phyloP scores from a whole-genome alignment of 2,888 invertebrate species.

The Tenthredo distinguenda region DNA sequence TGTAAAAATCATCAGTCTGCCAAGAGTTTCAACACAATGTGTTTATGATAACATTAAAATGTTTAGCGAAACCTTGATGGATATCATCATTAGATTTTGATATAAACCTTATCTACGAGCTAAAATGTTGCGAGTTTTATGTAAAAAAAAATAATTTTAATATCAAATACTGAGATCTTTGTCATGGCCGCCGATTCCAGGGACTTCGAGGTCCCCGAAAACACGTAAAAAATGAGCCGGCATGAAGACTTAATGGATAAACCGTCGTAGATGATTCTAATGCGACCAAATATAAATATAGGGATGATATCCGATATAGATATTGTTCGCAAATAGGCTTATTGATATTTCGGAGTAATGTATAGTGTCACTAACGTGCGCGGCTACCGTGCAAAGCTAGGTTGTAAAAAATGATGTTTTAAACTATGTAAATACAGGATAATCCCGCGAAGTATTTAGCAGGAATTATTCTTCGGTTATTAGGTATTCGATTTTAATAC shows the following conservation, averaged over 20 bases:
- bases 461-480: slow-evolving; percentile 17
- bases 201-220: background rate
- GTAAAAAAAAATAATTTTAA: background rate
- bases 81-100: slow-evolving; percentile 36
- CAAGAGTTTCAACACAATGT: slow-evolving; percentile 46
- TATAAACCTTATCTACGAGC: background rate
- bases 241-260: background rate
- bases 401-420: slow-evolving; percentile 22
- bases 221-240: background rate
- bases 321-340: background rate
- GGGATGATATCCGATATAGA: background rate
- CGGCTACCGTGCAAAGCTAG: slow-evolving; percentile 50
- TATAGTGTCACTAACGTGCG: slow-evolving; percentile 35
- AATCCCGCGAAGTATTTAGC: slow-evolving; percentile 54
- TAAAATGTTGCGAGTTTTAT: background rate
- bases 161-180: background rate
- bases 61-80: slow-evolving; percentile 42
- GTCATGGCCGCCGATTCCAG: slow-evolving; percentile 29
- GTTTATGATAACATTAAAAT: slow-evolving; percentile 34
- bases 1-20: slow-evolving; percentile 47
- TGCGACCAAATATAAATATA: background rate
- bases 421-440: slow-evolving; percentile 56
- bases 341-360: background rate
- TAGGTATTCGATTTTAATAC: slow-evolving; percentile 32
- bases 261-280: background rate